Base-by-base conservation (phyloP, 2,797 vertebrate species). In the Pogoniulus pusillus region DNA sequence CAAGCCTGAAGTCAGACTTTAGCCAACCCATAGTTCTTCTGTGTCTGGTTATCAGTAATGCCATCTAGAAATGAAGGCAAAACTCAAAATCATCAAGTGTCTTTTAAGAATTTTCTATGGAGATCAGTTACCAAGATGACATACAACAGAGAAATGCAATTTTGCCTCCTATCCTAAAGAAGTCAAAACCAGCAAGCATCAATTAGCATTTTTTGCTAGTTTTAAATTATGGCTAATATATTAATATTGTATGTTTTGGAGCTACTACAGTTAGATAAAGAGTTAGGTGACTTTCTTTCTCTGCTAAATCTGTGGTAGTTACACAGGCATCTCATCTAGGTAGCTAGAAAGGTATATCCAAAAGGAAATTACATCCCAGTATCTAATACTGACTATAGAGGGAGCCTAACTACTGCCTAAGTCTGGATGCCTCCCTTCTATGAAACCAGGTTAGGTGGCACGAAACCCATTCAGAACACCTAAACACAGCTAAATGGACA, bases 321-420 rank as follows among this genome's bases (percentile, higher is more conserved):
- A 35, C 16, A n/a, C 3, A 91, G 26, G 7, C 15, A 51, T 34
- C 23, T 79, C 30, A 59, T 41, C 16, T 65, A 64, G 7, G 47
- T 17, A 75, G 14, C 10, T 41, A 53, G 70, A 78, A 18, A 65
- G 34, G 45, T 66, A 55, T 5, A 47, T 30, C 4, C 24, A 47
- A 37, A 83, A 59, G n/a, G 75, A 47, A 72, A 55, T 41, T 20
- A n/a, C 69, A 17, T 30, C 37, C 41, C 66, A 69, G 43, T 92
- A 43, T 91, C 34, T 72, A 35, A 60, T 81, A 69, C 55, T 53
- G 80, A 92, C 90, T 78, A 94, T 43, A 89, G 77, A 93, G 80
- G 90, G 91, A 95, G 90, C 77, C 80, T 94, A 85, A 81, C 77
- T 78, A 59, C 89, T 93, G 29, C 76, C 80, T 72, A 81, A 87